Evolutionary conservation across 2,797 vertebrate species (phyloP).

Genomic region (Hippoglossus hippoglossus): DNA sequence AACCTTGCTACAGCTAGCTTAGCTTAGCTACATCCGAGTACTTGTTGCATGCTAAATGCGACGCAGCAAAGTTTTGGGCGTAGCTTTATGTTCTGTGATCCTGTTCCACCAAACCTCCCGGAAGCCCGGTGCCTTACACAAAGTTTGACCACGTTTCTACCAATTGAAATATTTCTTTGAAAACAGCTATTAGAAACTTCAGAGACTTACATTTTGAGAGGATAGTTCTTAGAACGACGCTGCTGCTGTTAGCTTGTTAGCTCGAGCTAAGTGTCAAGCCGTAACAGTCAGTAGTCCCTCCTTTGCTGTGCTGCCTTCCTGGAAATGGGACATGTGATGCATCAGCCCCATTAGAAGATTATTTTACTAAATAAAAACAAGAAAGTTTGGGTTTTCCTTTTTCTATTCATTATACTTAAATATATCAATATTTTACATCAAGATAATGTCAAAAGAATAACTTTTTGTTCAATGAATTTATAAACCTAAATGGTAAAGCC

Average conservation of each 20-base stretch:
- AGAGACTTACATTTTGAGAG: conserved; percentile 74
- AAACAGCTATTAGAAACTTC: too few relatives aligned
- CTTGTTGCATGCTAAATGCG: conserved; percentile 76
- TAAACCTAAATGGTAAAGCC: not conserved
- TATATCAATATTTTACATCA: not conserved
- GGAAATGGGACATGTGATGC: not conserved
- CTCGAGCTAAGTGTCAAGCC: conserved; percentile 51
- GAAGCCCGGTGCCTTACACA: not conserved
- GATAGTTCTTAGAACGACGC: conserved; percentile 19
- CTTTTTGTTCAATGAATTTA: not conserved
- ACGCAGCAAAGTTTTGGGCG: conserved; percentile 78
- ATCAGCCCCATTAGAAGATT: not conserved
- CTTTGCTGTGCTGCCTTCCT: conserved; percentile 48
- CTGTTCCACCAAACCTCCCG: conserved; percentile 9
- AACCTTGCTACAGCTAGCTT: conserved; percentile 8
- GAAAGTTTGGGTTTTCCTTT: not conserved
- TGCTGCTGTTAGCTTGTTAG: conserved; percentile 28
- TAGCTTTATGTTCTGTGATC: conserved; percentile 52
- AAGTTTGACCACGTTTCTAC: not conserved
- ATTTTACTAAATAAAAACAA: not conserved
- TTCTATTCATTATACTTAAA: not conserved
- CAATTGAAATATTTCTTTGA: too few relatives aligned
- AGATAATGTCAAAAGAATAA: not conserved
- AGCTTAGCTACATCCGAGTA: conserved; percentile 49
- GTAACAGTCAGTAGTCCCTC: conserved; percentile 58